Evolutionary conservation across 2,113 vertebrate genomes (phyloP).

Genomic region (Dromas ardeola): DNA sequence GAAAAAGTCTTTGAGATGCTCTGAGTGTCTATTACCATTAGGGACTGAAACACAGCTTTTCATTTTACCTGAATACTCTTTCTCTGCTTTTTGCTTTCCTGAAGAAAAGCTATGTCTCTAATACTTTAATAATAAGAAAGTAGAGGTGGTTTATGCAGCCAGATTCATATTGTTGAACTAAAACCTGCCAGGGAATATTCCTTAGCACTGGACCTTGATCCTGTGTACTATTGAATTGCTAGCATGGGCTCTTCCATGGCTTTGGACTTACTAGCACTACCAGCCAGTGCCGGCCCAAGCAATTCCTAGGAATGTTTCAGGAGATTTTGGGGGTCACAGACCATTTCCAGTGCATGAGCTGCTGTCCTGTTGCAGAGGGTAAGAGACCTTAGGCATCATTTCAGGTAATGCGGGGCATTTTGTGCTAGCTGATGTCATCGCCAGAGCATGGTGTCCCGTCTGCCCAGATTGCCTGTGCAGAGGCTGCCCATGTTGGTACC

Average conservation of each 20-base stretch:
- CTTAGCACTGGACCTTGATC: not conserved
- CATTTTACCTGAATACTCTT: not conserved
- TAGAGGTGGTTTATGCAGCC: not conserved
- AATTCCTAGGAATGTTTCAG: not conserved
- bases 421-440: not conserved
- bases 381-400: not conserved
- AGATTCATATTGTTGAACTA: not conserved
- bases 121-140: not conserved
- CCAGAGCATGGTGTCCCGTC: fast-evolving
- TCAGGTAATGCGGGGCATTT: not conserved
- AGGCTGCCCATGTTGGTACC: not conserved
- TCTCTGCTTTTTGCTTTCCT: not conserved
- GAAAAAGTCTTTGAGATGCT: not conserved
- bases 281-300: not conserved
- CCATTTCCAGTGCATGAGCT: not conserved
- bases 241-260: not conserved
- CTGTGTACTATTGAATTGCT: not conserved
- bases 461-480: not conserved
- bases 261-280: not conserved
- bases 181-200: not conserved
- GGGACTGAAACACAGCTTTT: not conserved
- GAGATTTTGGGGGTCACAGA: not conserved
- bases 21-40: slow-evolving; percentile 3
- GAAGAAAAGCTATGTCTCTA: not conserved
- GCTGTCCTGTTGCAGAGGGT: not conserved